These are phyloP conservation scores for Myrmecophaga tridactyla DNA, from an alignment of 2,113 vertebrate genomes.

Conservation along the genomic window DNA sequence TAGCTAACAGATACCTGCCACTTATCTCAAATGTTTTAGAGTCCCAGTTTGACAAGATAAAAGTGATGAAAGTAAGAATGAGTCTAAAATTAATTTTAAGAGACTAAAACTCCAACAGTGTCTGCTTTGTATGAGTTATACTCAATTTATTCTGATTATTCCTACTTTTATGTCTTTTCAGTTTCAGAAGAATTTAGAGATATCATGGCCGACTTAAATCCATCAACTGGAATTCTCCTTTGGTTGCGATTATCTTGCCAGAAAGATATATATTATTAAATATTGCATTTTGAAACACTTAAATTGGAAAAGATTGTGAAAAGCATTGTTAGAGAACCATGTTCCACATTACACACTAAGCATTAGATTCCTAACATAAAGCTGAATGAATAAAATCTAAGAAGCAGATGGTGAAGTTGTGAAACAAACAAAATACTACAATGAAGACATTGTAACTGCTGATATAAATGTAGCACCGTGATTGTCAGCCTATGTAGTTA, in stretches of 20 bases:
- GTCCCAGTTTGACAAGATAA: background rate
- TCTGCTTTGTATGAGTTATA: background rate
- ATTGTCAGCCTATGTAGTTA: background rate
- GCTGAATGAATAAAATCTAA: background rate
- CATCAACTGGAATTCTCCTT: background rate
- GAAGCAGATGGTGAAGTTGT: conserved; percentile 18
- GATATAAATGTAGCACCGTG: background rate
- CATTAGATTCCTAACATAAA: background rate
- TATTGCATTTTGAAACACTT: background rate
- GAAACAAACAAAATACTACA: background rate
- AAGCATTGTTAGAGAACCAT: background rate
- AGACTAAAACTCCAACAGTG: background rate
- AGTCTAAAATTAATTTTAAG: background rate
- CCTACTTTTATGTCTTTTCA: background rate
- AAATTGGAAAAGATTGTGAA: background rate
- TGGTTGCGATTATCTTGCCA: background rate
- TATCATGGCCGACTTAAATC: background rate
- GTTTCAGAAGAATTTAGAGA: background rate
- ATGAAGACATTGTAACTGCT: background rate
- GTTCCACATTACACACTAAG: background rate
- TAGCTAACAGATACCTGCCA: background rate
- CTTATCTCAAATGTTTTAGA: background rate
- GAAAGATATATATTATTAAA: background rate
- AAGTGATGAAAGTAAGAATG: background rate
- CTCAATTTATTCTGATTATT: background rate